Evolutionary conservation across 1,140 invertebrate species (phyloP).

Genomic region (Dendrolimus kikuchii): DNA sequence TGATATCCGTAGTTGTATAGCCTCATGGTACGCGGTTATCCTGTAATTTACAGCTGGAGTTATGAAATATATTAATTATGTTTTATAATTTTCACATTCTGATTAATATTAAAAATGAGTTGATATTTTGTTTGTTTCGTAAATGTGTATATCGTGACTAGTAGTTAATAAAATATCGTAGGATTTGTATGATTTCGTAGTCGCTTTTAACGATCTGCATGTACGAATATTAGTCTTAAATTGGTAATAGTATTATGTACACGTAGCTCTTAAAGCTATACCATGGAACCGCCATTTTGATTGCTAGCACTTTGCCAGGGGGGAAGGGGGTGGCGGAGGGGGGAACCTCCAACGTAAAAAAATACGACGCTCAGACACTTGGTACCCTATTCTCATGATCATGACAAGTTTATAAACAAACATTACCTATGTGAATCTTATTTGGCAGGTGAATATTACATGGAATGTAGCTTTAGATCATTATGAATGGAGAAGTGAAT

Average conservation of each 20-base stretch:
- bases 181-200: neutral
- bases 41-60: no score
- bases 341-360: constrained; percentile 40
- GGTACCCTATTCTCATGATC: constrained; percentile 24
- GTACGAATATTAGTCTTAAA: neutral
- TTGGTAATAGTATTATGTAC: constrained; percentile 31
- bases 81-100: no score
- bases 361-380: constrained; percentile 49
- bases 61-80: no score
- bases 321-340: constrained; percentile 35
- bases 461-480: constrained; percentile 40
- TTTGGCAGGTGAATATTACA: constrained; percentile 47
- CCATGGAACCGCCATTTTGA: constrained; percentile 64
- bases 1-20: no score
- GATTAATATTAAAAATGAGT: no score
- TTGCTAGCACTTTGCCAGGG: constrained; percentile 52
- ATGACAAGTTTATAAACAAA: constrained; percentile 33
- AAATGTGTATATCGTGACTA: no score
- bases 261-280: constrained; percentile 47
- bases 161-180: neutral
- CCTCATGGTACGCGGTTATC: no score
- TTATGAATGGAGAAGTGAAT: constrained; percentile 54
- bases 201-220: no score
- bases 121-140: no score
- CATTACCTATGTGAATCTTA: constrained; percentile 28